Evolutionary conservation across 2,888 invertebrate species (phyloP), one percentile per base, ranked within the genome.

Genomic region (Hypolimnas misippus): DNA sequence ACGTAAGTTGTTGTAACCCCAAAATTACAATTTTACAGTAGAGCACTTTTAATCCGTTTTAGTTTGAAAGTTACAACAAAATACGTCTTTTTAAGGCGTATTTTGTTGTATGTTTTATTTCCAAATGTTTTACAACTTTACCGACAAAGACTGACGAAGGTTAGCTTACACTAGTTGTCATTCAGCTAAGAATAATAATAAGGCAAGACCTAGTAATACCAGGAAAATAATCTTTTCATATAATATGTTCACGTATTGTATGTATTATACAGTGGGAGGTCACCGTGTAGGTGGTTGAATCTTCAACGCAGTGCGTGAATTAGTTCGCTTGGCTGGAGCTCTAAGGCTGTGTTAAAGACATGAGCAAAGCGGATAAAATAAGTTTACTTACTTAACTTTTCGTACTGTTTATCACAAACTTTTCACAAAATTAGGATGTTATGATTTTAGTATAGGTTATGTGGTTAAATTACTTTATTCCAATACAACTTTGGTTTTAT

Each of bases 231-330:
- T 25, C 25, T 25, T 25, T 25, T 5, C 25, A 25, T 25, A 25
- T 25, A 25, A 38, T 33, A 33, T 33, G 10, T 33, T 33, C 33
- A 33, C 10, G 33, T 33, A 33, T 29, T 38, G 35, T 38, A n/a
- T 49, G 10, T 46, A 49, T 57, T 46, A 44, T 42, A 42, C 33
- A 49, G 72, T 66, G 69, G 73, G 73, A 66, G 78, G 79, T 78
- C 76, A 76, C 79, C 68, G 74, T 76, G 78, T 82, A 81, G 84
- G 83, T 82, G 78, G 82, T 78, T 84, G 79, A 82, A 83, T 86
- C 83, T 86, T 82, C 82, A 82, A 81, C 77, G 80, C 80, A 79
- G 78, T 82, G 84, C 83, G 81, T 85, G 81, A 82, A 76, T 83
- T 83, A 81, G 79, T 86, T 77, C 84, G 85, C 86, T 82, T 80